Conservation (phyloP, 2,888 invertebrate genomes). For the Meloe dianella region DNA sequence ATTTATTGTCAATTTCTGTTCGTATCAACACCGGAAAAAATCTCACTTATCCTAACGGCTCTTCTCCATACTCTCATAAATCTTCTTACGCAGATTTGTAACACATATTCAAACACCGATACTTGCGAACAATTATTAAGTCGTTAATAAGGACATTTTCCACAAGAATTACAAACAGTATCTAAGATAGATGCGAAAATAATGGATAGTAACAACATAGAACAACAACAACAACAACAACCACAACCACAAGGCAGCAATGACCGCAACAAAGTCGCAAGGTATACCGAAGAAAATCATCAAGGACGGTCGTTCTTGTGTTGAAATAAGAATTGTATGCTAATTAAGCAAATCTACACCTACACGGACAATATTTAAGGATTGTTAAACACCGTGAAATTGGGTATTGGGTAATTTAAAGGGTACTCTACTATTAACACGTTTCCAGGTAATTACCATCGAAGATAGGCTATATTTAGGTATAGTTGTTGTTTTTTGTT, state of each 20-base stretch:
- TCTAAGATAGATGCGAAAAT: background rate
- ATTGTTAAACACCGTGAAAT: conserved; percentile 1
- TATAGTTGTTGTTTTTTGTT: background rate
- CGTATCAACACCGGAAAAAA: background rate
- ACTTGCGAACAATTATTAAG: background rate
- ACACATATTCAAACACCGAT: conserved; percentile 1
- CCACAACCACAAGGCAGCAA: background rate
- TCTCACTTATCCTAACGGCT: conserved; percentile 10
- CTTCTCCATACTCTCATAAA: conserved; percentile 8
- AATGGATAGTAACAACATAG: background rate
- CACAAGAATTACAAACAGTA: background rate
- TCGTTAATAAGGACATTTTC: background rate
- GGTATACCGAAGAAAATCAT: background rate
- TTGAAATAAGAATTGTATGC: background rate
- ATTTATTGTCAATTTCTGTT: background rate
- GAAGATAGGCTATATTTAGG: background rate
- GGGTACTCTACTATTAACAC: background rate
- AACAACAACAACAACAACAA: background rate
- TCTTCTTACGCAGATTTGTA: background rate
- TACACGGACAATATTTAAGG: background rate
- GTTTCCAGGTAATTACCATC: background rate
- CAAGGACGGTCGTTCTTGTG: conserved; percentile 10
- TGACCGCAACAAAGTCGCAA: conserved; percentile 3
- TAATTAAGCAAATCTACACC: background rate
- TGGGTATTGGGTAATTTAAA: background rate